phyloP scores from a whole-genome alignment of 1,140 invertebrate species.

The Galendromus occidentalis region DNA sequence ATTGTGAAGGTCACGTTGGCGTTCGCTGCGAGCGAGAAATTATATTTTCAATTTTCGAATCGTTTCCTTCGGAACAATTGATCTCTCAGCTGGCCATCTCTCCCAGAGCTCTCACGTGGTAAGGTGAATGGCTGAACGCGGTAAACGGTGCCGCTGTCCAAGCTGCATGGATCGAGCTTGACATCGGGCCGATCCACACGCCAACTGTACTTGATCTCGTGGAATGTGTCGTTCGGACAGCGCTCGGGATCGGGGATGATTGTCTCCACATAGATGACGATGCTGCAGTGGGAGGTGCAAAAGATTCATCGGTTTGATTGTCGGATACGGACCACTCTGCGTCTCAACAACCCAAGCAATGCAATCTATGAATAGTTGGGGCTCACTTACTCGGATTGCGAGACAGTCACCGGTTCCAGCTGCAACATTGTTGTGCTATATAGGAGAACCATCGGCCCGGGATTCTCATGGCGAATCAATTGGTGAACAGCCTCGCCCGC shows the following conservation, averaged over 20 bases:
- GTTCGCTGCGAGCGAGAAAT: neutral
- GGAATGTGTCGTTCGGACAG: conserved; percentile 2
- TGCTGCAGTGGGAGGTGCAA: neutral
- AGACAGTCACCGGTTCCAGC: neutral
- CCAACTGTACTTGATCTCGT: neutral
- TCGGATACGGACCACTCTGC: neutral
- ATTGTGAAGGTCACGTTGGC: conserved; percentile 1
- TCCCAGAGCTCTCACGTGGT: neutral
- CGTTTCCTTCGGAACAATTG: neutral
- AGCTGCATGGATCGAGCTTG: neutral
- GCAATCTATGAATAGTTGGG: neutral
- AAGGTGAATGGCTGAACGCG: neutral
- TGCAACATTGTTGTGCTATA: conserved; percentile 2
- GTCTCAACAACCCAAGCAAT: neutral
- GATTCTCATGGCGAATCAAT: conserved; percentile 6
- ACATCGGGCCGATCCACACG: neutral
- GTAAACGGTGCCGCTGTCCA: conserved; percentile 1
- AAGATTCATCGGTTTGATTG: neutral
- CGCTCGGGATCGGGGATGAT: neutral
- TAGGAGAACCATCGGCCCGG: neutral
- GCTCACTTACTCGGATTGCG: neutral
- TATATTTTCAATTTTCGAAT: neutral
- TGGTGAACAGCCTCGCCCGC: neutral
- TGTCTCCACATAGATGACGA: conserved; percentile 6
- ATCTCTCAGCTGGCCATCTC: neutral